These are phyloP conservation scores for Heteromurus nitidus DNA, from an alignment of 2,888 invertebrate species.

Conservation along the genomic window DNA sequence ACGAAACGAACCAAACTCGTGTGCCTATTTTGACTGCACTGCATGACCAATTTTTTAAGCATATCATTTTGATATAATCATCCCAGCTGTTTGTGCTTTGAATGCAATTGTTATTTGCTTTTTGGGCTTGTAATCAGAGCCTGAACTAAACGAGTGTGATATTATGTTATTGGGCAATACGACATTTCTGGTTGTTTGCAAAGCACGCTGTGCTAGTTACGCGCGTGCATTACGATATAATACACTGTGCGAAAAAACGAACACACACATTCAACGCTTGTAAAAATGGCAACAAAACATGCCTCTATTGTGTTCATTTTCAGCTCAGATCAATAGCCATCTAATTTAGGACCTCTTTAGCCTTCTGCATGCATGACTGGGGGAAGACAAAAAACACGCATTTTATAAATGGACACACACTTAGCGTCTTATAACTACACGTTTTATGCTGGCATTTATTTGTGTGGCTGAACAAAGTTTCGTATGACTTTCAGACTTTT, in stretches of 20 bases:
- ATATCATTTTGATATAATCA: not conserved
- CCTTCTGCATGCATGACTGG: slow-evolving; percentile 24
- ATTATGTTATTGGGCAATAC: not conserved
- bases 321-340: slow-evolving; percentile 19
- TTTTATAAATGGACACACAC: not conserved
- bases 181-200: not conserved
- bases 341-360: slow-evolving; percentile 46
- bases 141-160: not conserved
- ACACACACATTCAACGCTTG: too few relatives aligned
- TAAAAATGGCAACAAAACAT: too few relatives aligned
- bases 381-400: not conserved
- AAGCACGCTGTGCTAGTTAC: not conserved
- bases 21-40: not conserved
- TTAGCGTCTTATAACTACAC: not conserved
- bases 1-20: not conserved
- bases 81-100: slow-evolving; percentile 13
- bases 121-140: too few relatives aligned
- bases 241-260: slow-evolving; percentile 16
- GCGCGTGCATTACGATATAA: slow-evolving; percentile 17
- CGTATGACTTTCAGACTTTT: slow-evolving; percentile 30
- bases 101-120: not conserved
- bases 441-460: not conserved
- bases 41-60: not conserved
- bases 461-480: slow-evolving; percentile 5
- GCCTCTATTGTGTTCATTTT: too few relatives aligned